A percentile compares a stretch with the other conserved stretches of the same genome.
Conservation (phyloP, 2,797 vertebrate species). For the Muscicapa comitata region DNA sequence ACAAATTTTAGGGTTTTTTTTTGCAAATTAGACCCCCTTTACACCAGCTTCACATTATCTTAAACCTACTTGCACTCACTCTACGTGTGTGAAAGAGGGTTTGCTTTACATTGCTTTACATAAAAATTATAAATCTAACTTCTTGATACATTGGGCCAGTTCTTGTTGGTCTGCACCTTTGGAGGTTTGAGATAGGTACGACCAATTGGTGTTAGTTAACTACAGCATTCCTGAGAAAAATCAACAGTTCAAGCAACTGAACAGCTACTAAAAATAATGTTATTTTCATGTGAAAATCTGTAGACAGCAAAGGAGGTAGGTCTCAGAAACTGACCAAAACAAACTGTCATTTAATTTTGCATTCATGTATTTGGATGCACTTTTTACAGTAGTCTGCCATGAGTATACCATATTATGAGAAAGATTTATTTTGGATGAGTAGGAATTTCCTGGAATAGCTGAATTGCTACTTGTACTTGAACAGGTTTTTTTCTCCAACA, state of each 20-base stretch:
- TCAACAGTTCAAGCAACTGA: background rate
- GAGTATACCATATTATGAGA: background rate
- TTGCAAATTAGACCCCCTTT: background rate
- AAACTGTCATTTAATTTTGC: background rate
- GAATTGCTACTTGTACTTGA: background rate
- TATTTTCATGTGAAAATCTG: background rate
- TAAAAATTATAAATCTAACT: background rate
- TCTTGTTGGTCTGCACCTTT: background rate
- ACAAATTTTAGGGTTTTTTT: background rate
- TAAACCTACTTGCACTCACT: background rate
- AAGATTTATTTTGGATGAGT: constrained; percentile 9
- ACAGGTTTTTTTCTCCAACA: background rate
- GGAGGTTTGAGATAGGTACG: background rate
- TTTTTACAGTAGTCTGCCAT: background rate
- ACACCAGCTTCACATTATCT: background rate
- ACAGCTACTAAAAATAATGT: background rate
- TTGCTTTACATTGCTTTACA: background rate
- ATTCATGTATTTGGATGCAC: background rate
- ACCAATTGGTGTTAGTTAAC: background rate
- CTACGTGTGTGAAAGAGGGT: background rate
- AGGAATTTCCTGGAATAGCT: background rate
- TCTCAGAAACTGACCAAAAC: background rate
- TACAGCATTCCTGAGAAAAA: background rate
- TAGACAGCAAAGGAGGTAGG: background rate
- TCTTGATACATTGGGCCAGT: background rate